Evolutionary conservation across 2,888 invertebrate species (phyloP).

Genomic region (Oegoconia quadripuncta): DNA sequence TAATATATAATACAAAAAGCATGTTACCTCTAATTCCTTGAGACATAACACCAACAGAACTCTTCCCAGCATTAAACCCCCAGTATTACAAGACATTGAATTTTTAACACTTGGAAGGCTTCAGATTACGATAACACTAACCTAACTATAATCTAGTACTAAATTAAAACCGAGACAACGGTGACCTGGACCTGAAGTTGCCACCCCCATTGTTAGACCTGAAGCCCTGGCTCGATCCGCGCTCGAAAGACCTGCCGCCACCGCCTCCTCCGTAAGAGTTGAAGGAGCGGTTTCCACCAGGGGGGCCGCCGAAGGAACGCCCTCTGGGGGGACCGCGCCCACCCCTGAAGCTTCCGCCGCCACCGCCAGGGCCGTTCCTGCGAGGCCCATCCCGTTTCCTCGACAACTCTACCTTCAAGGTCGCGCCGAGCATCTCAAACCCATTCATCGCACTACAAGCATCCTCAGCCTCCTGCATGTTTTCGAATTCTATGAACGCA

Average conservation of each 20-base stretch:
- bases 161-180: conserved; percentile 69
- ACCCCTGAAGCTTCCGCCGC: conserved; percentile 71
- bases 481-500: conserved; percentile 95
- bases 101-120: conserved; percentile 75
- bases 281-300: conserved; percentile 43
- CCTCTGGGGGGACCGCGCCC: conserved; percentile 73
- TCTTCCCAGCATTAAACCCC: conserved; percentile 72
- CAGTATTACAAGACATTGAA: conserved; percentile 69
- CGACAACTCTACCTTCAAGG: conserved; percentile 92
- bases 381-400: conserved; percentile 87
- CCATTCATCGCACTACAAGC: conserved; percentile 94
- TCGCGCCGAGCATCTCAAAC: conserved; percentile 91
- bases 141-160: conserved; percentile 70
- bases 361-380: conserved; percentile 77
- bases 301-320: conserved; percentile 71
- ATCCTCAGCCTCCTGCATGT: conserved; percentile 92
- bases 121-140: conserved; percentile 78
- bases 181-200: conserved; percentile 76
- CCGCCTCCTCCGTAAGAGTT: conserved; percentile 39
- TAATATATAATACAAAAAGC: conserved; percentile 17
- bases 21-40: conserved; percentile 65
- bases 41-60: conserved; percentile 53
- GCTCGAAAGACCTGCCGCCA: conserved; percentile 45
- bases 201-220: conserved; percentile 58
- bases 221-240: conserved; percentile 40